Evolutionary conservation across 2,113 vertebrate species (phyloP), one percentile per base, ranked within the genome.

Genomic region (Riparia riparia): DNA sequence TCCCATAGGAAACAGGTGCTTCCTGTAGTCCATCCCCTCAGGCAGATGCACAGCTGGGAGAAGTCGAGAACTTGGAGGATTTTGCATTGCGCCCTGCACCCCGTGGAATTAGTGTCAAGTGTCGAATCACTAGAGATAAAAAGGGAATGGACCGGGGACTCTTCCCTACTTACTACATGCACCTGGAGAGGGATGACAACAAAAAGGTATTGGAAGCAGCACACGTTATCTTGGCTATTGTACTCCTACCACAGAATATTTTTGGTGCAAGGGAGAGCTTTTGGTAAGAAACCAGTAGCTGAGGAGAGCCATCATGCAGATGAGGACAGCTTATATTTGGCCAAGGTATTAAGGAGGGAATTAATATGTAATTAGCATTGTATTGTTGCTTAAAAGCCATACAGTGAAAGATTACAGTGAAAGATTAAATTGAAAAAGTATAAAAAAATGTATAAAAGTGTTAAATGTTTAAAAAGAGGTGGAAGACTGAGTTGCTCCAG

Each of bases 131-230:
- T 31, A 98, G 99, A 57, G 99, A 99, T 96, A 99, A 99, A 94
- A 99, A 99, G 90, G 99, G 99, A 45, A 99, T 99, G 99, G 99
- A 99, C 95, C 98, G 99, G 1, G 99, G 99, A 34, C 98, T 99
- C 56, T 99, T 99, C 91, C 99, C 99, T 32, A 99, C 99, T 13
- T 99, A 99, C 90, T 99, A 98, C 93, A 99, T 99, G 99, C 99
- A 99, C 95, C 97, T 99, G 98, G 99, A 99, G 97, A 98, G 97
- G 85, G 99, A 99, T 15, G 99, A 99, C n/a, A 99, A 98, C 95
- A 98, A 98, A 88, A 99, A 98, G 98, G 99, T 99, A 97, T 77
- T 95, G 31, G 24, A 77, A 88, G 19, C 26, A 83, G 61, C 17
- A 44, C 69, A 50, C 19, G 13, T 34, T 83, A 20, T 69, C n/a